phyloP scores from a whole-genome alignment of 35 echinoderm and acorn worm species.

The Ophioderma brevispina region DNA sequence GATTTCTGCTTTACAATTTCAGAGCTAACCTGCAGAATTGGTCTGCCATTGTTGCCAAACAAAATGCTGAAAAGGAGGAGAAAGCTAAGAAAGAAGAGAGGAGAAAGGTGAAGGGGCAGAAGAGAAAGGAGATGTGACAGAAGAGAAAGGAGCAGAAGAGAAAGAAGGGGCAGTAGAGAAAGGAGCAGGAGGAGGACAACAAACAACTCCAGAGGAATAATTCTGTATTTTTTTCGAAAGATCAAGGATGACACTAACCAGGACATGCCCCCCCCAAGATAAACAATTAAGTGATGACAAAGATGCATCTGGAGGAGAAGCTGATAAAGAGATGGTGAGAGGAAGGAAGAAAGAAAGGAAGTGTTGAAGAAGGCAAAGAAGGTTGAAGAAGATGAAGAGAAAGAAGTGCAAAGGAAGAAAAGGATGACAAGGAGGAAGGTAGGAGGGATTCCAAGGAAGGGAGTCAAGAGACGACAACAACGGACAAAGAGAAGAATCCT shows the following conservation, averaged over 20 bases:
- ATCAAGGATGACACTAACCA: background rate
- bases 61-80: constrained; percentile 84
- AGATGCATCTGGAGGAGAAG: background rate
- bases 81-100: constrained; percentile 29
- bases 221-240: background rate
- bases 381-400: background rate
- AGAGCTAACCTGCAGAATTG: constrained; percentile 95
- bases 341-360: too few species aligned
- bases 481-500: background rate
- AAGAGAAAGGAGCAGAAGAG: constrained; percentile 31
- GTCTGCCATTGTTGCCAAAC: constrained; percentile 97
- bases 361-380: too few species aligned
- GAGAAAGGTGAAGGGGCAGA: background rate
- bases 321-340: background rate
- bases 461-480: background rate
- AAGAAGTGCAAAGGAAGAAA: background rate
- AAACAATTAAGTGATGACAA: background rate
- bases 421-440: background rate
- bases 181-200: background rate
- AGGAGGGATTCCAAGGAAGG: background rate
- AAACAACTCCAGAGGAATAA: background rate
- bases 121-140: constrained; percentile 25
- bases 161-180: background rate
- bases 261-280: background rate
- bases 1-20: background rate